These are phyloP conservation scores for Ectobius pallidus DNA, from an alignment of 2,888 invertebrate genomes.

Conservation along the genomic window DNA sequence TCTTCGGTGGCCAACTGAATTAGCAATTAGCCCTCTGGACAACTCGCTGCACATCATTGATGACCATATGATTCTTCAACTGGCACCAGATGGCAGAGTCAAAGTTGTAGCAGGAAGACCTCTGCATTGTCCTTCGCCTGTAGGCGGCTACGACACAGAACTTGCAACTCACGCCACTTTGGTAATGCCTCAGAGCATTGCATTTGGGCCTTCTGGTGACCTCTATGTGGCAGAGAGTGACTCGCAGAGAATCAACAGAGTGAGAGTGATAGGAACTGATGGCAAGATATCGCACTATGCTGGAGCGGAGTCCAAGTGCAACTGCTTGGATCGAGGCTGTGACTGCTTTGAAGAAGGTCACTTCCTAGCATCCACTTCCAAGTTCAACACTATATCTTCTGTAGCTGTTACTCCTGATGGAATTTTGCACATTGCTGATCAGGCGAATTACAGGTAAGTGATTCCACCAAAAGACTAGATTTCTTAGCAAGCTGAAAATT, in stretches of 20 bases:
- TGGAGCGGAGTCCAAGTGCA: conserved; percentile 92
- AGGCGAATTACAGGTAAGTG: conserved; percentile 73
- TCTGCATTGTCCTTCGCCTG: conserved; percentile 86
- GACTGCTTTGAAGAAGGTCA: conserved; percentile 93
- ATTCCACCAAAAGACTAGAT: too few species aligned
- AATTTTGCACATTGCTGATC: conserved; percentile 93
- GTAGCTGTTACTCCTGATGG: conserved; percentile 94
- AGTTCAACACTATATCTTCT: conserved; percentile 93
- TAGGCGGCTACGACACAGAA: conserved; percentile 80
- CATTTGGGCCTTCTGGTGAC: conserved; percentile 90
- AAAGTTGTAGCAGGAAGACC: conserved; percentile 94
- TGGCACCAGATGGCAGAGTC: conserved; percentile 89
- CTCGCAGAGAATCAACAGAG: conserved; percentile 90
- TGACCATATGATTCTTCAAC: conserved; percentile 91
- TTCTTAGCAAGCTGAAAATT: too few species aligned
- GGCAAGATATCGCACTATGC: conserved; percentile 93
- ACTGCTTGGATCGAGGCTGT: conserved; percentile 89
- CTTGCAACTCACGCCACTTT: conserved; percentile 89
- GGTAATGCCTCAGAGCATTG: conserved; percentile 92
- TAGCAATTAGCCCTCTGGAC: conserved; percentile 93
- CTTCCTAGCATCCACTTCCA: conserved; percentile 88
- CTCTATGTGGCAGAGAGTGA: conserved; percentile 96
- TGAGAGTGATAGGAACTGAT: conserved; percentile 89
- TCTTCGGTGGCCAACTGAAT: conserved; percentile 93
- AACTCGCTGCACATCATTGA: conserved; percentile 95